Evolutionary conservation across 2,113 vertebrate species (phyloP), one percentile per base, ranked within the genome.

Genomic region (Eidolon helvum): DNA sequence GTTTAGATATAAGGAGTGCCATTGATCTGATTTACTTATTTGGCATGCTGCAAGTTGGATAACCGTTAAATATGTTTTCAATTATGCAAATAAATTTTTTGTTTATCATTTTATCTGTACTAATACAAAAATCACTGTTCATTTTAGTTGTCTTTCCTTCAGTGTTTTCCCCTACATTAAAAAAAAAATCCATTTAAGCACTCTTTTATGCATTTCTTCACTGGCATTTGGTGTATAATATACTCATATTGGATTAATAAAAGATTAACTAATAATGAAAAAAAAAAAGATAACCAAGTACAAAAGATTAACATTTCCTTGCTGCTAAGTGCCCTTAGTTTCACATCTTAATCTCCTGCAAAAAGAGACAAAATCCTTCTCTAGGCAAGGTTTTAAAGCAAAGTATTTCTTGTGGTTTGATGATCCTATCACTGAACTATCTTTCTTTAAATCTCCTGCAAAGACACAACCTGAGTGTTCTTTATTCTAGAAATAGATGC

Each of bases 281-380:
- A 48, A 48, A 82, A 40, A 11, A 80, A 59, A 43, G 68, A 59
- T 30, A 80, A 80, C 16, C n/a, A 61, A 80, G 26, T 16, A 71
- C 63, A 50, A 30, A 94, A 77, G 61, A 92, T 91, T 26, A 87
- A 59, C 53, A 63, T 96, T 88, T 83, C 14, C 22, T 87, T 83
- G 59, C 45, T 66, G 63, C 71, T 61, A 14, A 94, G 22, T 71
- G 72, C 35, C 35, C 57, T 48, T 38, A 74, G 3, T 86, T 88
- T 96, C 53, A 45, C 16, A 48, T 87, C 55, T 79, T 92, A 95
- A 91, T 96, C 22, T 35, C 59, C 14, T 50, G 74, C 21, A 63
- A 86, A 80, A 71, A 5, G 24, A 83, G 26, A 84, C 33, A 84
- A 53, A 83, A 74, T 63, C 26, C 95, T 87, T 87, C 72, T 24